Conservation (phyloP, 2,113 vertebrate genomes). For the Saimiri boliviensis region DNA sequence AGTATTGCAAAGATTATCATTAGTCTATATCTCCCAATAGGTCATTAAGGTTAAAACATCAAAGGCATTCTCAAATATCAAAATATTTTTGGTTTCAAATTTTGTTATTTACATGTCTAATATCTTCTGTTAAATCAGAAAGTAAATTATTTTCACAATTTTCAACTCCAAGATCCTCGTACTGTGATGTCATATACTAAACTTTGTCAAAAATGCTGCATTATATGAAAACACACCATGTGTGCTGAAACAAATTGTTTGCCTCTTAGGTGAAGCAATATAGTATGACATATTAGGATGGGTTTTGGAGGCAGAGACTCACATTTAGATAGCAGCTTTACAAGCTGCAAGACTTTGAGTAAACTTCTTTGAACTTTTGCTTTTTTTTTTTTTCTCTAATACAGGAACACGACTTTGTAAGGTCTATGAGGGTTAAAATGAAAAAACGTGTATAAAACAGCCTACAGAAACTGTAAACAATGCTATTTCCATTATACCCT, state of each 20-base stretch:
- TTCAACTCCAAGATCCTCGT: not conserved
- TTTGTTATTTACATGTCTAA: conserved; percentile 1
- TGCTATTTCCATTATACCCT: not conserved
- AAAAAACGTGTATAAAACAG: not conserved
- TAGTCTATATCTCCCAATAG: not conserved
- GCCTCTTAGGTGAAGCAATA: not conserved
- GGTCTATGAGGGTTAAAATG: not conserved
- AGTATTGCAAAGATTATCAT: not conserved
- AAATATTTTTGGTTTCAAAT: conserved; percentile 42
- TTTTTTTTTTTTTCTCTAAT: not conserved
- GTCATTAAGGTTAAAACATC: not conserved
- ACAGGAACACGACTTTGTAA: not conserved
- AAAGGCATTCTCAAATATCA: not conserved
- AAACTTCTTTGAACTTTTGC: not conserved
- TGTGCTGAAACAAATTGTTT: not conserved
- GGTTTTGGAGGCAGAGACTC: not conserved
- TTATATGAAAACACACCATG: not conserved
- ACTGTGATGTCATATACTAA: not conserved
- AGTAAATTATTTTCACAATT: not conserved
- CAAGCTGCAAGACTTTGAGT: not conserved
- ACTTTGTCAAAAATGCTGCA: not conserved
- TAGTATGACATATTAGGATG: not conserved
- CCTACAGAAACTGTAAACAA: not conserved
- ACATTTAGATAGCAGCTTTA: not conserved
- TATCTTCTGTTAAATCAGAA: not conserved